phyloP scores from a whole-genome alignment of 2,888 invertebrate genomes.

The Oscheius sp. region DNA sequence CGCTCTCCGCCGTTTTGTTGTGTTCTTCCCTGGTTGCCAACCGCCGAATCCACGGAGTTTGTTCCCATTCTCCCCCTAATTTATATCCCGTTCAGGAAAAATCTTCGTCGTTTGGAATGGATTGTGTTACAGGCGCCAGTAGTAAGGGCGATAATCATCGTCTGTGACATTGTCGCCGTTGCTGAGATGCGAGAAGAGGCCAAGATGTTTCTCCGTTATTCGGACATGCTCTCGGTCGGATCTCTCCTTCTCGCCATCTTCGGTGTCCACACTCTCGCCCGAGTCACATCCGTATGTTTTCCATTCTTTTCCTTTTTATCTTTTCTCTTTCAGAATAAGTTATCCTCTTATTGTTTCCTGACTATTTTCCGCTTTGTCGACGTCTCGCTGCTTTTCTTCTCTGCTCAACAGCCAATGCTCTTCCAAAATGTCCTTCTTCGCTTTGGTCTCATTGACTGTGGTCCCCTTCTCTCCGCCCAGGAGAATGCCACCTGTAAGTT shows the following conservation, averaged over 20 bases:
- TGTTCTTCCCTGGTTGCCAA: slow-evolving; percentile 63
- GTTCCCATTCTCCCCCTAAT: slow-evolving; percentile 1
- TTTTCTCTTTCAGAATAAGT: slow-evolving; percentile 60
- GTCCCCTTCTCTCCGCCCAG: slow-evolving; percentile 65
- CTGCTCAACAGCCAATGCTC: slow-evolving; percentile 71
- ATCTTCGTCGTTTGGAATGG: slow-evolving; percentile 68
- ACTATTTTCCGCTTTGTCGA: slow-evolving; percentile 72
- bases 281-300: slow-evolving; percentile 62
- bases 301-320: not conserved
- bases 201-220: slow-evolving; percentile 59
- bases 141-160: slow-evolving; percentile 68
- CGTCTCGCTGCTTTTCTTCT: slow-evolving; percentile 69
- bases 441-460: slow-evolving; percentile 67
- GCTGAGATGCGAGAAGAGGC: slow-evolving; percentile 59
- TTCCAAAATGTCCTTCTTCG: slow-evolving; percentile 69
- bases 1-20: slow-evolving; percentile 71
- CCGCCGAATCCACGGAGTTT: slow-evolving; percentile 59
- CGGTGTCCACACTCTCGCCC: slow-evolving; percentile 69
- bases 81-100: slow-evolving; percentile 50
- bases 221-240: slow-evolving; percentile 66
- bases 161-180: slow-evolving; percentile 63
- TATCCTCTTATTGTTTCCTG: slow-evolving; percentile 69
- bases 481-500: slow-evolving; percentile 70
- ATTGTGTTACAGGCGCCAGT: slow-evolving; percentile 71
- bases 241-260: slow-evolving; percentile 70